Conservation (phyloP, 1,140 invertebrate species). For the Drosophila simulans region DNA sequence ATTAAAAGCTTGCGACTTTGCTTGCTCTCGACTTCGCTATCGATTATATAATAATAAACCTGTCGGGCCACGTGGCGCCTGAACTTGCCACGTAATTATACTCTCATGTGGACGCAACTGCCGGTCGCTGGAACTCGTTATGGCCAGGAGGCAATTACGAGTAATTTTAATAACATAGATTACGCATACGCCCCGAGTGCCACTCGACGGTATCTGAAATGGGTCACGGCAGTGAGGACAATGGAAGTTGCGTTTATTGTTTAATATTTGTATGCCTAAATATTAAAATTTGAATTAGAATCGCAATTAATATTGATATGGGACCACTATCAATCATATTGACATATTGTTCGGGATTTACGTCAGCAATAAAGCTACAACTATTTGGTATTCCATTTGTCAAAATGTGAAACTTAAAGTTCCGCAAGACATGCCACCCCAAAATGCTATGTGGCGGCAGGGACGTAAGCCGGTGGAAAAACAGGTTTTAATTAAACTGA, state of each 20-base stretch:
- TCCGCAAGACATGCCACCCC: background rate
- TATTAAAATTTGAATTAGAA: slow-evolving; percentile 3
- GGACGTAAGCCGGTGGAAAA: background rate
- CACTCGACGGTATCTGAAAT: slow-evolving; percentile 13
- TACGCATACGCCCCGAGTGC: slow-evolving; percentile 60
- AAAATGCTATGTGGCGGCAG: too few species aligned
- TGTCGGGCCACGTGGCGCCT: slow-evolving; percentile 42
- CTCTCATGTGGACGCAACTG: slow-evolving; percentile 24
- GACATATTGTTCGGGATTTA: background rate
- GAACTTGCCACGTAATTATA: slow-evolving; percentile 59
- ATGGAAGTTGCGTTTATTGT: too few species aligned
- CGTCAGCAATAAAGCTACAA: background rate
- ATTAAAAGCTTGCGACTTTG: slow-evolving; percentile 55
- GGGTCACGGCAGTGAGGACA: slow-evolving; percentile 3
- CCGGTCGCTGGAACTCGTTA: slow-evolving; percentile 13
- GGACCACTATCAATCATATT: background rate
- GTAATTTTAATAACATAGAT: slow-evolving; percentile 54
- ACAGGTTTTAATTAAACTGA: slow-evolving; percentile 35
- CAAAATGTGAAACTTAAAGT: background rate
- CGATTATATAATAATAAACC: slow-evolving; percentile 72
- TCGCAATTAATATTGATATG: background rate
- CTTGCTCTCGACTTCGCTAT: slow-evolving; percentile 47
- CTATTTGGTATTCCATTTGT: background rate
- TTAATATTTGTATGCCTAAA: background rate
- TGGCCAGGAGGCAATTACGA: slow-evolving; percentile 43